Evolutionary conservation across 2,113 vertebrate genomes (phyloP).

Genomic region (Pica pica): DNA sequence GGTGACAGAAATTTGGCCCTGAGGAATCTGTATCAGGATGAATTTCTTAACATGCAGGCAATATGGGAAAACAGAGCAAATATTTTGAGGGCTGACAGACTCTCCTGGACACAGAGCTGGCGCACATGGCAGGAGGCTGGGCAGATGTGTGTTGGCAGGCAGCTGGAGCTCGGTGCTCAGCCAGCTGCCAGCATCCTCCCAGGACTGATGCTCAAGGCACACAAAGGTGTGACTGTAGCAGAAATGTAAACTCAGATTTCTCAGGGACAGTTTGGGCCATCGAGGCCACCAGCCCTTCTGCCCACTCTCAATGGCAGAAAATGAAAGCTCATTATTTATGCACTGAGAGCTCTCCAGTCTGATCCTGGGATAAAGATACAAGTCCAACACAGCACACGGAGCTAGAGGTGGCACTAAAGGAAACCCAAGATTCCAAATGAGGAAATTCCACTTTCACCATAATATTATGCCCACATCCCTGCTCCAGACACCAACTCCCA

Average conservation of each 20-base stretch:
- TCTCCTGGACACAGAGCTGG: not conserved
- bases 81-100: not conserved
- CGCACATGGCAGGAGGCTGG: not conserved
- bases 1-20: not conserved
- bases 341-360: not conserved
- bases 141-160: not conserved
- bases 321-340: not conserved
- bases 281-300: not conserved
- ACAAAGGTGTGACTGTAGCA: not conserved
- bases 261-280: not conserved
- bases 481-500: not conserved
- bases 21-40: not conserved
- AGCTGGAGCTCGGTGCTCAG: accelerated
- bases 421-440: not conserved
- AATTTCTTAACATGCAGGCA: not conserved
- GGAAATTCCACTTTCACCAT: not conserved
- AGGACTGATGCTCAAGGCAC: not conserved
- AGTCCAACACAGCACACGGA: not conserved
- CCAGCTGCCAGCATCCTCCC: not conserved
- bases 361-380: not conserved
- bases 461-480: not conserved
- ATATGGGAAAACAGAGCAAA: not conserved
- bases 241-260: not conserved
- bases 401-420: not conserved
- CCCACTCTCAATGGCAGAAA: not conserved